Percentiles rank a stretch among this genome's conserved stretches.
These are phyloP conservation scores for Galeopterus variegatus DNA, from an alignment of 2,113 vertebrate species.

Conservation along the genomic window DNA sequence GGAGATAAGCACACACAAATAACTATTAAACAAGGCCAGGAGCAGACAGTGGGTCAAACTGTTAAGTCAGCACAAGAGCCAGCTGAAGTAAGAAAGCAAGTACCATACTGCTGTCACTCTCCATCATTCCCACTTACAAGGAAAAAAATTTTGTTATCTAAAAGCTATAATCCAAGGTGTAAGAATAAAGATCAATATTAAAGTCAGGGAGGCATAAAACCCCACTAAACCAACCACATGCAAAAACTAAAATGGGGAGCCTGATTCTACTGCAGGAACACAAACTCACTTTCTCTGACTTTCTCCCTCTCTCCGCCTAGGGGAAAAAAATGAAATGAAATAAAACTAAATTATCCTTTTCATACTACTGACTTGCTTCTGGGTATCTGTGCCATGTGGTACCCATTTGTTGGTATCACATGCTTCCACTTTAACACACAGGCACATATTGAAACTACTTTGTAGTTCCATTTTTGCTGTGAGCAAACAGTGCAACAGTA, in stretches of 20 bases:
- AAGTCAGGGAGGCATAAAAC: conserved; percentile 35
- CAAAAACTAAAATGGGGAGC: conserved; percentile 12
- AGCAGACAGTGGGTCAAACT: neutral
- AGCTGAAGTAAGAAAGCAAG: neutral
- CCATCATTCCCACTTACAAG: neutral
- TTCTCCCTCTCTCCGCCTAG: neutral
- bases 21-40: neutral
- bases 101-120: neutral
- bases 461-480: conserved; percentile 53
- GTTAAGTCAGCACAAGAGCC: neutral
- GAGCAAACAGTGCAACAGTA: neutral
- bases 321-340: conserved; percentile 70
- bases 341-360: conserved; percentile 82
- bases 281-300: neutral
- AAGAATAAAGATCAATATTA: conserved; percentile 6
- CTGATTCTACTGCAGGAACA: neutral
- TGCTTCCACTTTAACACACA: conserved; percentile 80
- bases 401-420: conserved; percentile 81
- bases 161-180: neutral
- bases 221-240: neutral
- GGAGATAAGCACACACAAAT: neutral
- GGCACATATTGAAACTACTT: neutral
- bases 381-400: conserved; percentile 81
- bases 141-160: neutral
- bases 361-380: conserved; percentile 77